phyloP scores from a whole-genome alignment of 2,888 invertebrate species.

The Apoda limacodes region DNA sequence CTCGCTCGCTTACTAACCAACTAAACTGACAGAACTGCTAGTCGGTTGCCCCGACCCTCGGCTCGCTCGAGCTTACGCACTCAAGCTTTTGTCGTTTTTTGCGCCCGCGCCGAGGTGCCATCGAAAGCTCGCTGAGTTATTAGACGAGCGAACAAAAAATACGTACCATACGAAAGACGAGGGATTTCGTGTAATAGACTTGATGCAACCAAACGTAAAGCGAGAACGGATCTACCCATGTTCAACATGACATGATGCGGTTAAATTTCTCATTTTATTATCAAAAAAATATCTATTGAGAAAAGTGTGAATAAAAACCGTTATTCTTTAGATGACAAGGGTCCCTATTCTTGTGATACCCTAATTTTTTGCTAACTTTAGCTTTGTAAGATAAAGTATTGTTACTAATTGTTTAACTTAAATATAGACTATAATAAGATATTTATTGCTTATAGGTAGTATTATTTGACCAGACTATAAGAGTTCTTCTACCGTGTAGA shows the following conservation, averaged over 20 bases:
- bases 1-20: conserved; percentile 17
- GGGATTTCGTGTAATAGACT: conserved; percentile 49
- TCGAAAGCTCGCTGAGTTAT: conserved; percentile 67
- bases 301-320: conserved; percentile 54
- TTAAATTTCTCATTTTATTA: conserved; percentile 40
- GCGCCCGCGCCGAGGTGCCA: conserved; percentile 63
- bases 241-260: conserved; percentile 48
- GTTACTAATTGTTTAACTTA: too few species aligned
- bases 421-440: too few species aligned
- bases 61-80: conserved; percentile 26
- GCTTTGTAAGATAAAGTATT: too few species aligned
- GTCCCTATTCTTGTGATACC: conserved; percentile 29
- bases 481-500: conserved; percentile 7
- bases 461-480: too few species aligned
- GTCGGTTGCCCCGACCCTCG: conserved; percentile 56
- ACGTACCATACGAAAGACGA: conserved; percentile 47
- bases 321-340: conserved; percentile 30
- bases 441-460: too few species aligned
- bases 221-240: conserved; percentile 39
- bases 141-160: conserved; percentile 57
- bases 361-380: background rate
- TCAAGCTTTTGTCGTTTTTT: conserved; percentile 68
- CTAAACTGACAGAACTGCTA: too few species aligned
- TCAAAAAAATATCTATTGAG: conserved; percentile 46
- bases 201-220: conserved; percentile 45